A percentile compares a stretch with the other conserved stretches of the same genome.
Evolutionary conservation across 2,797 vertebrate genomes (phyloP).

Genomic region (Rhabdomys pumilio): DNA sequence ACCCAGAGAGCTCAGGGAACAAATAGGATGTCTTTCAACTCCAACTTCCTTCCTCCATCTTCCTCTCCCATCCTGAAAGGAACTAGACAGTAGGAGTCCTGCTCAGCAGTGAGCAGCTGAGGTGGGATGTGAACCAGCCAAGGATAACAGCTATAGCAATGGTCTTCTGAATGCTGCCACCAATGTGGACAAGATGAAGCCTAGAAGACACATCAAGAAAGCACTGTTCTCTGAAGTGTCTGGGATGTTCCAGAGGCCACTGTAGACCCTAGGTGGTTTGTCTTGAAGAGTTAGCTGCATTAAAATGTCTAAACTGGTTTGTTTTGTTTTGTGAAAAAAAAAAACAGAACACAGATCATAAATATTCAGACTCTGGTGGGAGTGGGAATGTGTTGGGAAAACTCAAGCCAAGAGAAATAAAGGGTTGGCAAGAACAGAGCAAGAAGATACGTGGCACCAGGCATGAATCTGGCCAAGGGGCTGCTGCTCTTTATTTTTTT

Average conservation of each 20-base stretch:
- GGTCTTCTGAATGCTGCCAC: background rate
- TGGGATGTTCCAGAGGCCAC: background rate
- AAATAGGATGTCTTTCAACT: background rate
- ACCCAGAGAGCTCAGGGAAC: too few species aligned
- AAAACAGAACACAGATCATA: background rate
- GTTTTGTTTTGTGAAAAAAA: background rate
- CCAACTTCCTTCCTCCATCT: background rate
- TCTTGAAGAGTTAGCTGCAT: background rate
- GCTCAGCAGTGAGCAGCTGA: background rate
- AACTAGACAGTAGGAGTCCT: background rate
- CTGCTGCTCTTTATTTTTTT: background rate
- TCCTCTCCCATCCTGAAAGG: background rate
- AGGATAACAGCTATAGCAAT: too few species aligned
- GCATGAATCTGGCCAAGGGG: background rate
- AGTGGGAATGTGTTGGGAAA: background rate
- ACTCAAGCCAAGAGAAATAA: background rate
- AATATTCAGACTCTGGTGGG: background rate
- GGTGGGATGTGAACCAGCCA: background rate
- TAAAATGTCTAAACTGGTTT: background rate
- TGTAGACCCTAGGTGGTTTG: background rate
- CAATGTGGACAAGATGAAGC: background rate
- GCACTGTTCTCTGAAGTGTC: too few species aligned
- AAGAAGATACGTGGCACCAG: too few species aligned
- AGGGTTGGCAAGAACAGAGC: background rate
- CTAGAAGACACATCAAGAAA: too few species aligned